Base-by-base conservation (phyloP, 2,888 invertebrate genomes). In the Acanthopleura granulata region DNA sequence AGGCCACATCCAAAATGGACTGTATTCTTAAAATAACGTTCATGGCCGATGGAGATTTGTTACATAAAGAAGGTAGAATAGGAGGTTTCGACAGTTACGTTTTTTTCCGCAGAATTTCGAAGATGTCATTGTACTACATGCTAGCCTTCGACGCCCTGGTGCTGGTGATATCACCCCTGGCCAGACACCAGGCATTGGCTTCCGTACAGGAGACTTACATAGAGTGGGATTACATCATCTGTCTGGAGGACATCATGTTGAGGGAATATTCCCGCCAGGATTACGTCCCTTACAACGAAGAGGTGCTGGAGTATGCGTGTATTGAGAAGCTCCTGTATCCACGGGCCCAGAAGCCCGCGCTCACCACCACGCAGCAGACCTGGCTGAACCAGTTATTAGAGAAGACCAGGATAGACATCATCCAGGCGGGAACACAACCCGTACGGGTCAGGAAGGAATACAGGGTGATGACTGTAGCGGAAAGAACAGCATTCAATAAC, bases 301-400 rank as follows among this genome's bases (percentile, higher is more conserved):
- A 66, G 14, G 66, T 66, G 22, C 16, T 66, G 25, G 66, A 66
- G 29, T 66, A 66, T 25, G 66, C 66, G 3, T 66, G 66, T 66
- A 66, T 66, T 6, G 66, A 66, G 25, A 22, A 22, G 29, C 27
- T 22, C 4, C 66, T 66, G 25, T 66, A 27, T 14, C 29, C 29
- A 66, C 18, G 25, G 25, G 66, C 22, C 1, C 22, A 27, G 16
- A 27, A 18, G 6, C 22, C 29, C 6, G 16, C 25, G 4, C 29
- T 66, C 15, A 66, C 15, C 25, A 27, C 29, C 3, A 66, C 25
- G 1, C 66, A 66, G 66, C 22, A 15, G 25, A 66, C 1, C 29
- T 66, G 66, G 66, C 66, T 66, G 29, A 27, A 66, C 14, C 22
- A 27, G 22, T 27, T 66, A 6, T 18, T 66, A 22, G 25, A 16